Evolutionary conservation across 2,113 vertebrate genomes (phyloP), one percentile per base, ranked within the genome.

Genomic region (human (Homo sapiens)): DNA sequence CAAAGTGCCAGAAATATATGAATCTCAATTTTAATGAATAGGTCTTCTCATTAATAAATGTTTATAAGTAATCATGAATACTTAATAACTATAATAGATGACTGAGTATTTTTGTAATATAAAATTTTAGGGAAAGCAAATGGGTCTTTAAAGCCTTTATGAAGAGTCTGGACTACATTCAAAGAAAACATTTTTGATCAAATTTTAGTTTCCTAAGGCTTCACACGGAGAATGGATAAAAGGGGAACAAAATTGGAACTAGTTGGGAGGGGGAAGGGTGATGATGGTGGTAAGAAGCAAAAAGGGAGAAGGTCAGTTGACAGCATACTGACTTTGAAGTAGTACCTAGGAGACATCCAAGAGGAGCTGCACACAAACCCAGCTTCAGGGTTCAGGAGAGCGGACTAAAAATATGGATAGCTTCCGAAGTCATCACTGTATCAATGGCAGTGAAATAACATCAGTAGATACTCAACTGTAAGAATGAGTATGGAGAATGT

Each of bases 21-120:
- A 86, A 86, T 48, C n/a, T 94, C 75, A 89, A 82, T 73, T 93
- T 95, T 93, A 95, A 93, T 64, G 23, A 57, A 40, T 59, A 66
- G 43, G 80, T 94, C 45, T 95, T 81, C 68, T 79, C 52, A 85
- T 16, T 35, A 86, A 86, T 78, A 93, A 72, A 75, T 52, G 5
- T 89, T 45, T 92, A 76, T 95, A 85, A 90, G 6, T 93, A 84
- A 90, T 82, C 87, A 92, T 45, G 96, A 94, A 75, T 57, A 91
- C 0, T 75, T 40, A 95, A 92, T 43, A 84, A 90, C 4, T 40
- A 38, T 64, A 93, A 93, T 5, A 88, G 35, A 64, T 80, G 17
- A 35, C 4, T 93, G 32, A 86, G 35, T 76, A 72, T 78, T 72
- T 96, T 73, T 72, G 9, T 61, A 96, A 82, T 73, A 86, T 38